phyloP scores from a whole-genome alignment of 2,888 invertebrate species.

The Napeogenes inachia region DNA sequence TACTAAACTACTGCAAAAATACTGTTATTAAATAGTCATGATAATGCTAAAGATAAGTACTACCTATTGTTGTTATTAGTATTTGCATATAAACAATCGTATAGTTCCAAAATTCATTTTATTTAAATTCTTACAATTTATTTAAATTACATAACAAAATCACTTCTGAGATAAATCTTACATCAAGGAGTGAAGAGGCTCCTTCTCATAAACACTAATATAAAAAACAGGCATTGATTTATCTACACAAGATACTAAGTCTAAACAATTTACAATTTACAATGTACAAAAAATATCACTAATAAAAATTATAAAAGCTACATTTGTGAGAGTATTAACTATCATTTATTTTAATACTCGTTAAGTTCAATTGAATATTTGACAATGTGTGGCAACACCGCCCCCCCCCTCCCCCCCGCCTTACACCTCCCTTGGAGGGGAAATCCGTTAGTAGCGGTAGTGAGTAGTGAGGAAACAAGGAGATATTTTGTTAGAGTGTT shows the following conservation, averaged over 20 bases:
- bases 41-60: too few relatives aligned
- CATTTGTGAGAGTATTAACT: background rate
- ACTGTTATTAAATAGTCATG: too few relatives aligned
- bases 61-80: too few relatives aligned
- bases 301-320: background rate
- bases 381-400: conserved; percentile 4
- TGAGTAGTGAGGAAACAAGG: background rate
- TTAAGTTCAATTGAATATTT: background rate
- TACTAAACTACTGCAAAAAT: too few relatives aligned
- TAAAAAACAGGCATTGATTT: too few relatives aligned
- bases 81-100: background rate
- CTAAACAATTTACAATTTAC: background rate
- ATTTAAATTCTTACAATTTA: too few relatives aligned
- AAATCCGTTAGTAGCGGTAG: background rate
- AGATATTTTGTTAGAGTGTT: background rate
- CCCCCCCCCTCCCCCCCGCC: background rate
- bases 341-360: background rate
- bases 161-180: too few relatives aligned
- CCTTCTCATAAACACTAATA: too few relatives aligned
- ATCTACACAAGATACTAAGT: background rate
- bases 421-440: too few relatives aligned
- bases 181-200: too few relatives aligned
- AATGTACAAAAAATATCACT: background rate
- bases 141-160: too few relatives aligned
- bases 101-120: too few relatives aligned